A percentile compares a stretch with the other conserved stretches of the same genome.
These are phyloP conservation scores for Cebidichthys violaceus DNA, from an alignment of 2,113 vertebrate species.

Conservation along the genomic window DNA sequence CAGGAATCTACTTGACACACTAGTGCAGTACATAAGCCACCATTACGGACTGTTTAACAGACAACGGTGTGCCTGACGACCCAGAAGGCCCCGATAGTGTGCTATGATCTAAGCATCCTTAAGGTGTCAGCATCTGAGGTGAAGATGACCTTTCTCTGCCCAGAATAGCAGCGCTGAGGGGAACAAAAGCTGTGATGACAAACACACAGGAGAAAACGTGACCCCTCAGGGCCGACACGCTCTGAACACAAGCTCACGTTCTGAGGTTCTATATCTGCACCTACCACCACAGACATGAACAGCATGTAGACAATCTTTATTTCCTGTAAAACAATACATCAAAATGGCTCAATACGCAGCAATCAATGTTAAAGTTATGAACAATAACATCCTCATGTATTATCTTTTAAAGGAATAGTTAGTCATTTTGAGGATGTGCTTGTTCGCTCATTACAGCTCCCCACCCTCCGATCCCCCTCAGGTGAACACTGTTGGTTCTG, in stretches of 20 bases:
- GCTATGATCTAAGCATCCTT: slow-evolving; percentile 50
- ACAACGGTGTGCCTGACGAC: background rate
- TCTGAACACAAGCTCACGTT: slow-evolving; percentile 21
- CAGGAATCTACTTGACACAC: slow-evolving; percentile 4
- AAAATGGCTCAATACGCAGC: background rate
- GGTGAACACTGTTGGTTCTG: too few relatives aligned
- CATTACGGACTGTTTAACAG: background rate
- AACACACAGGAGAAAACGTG: slow-evolving; percentile 47
- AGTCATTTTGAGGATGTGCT: background rate
- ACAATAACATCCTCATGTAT: background rate
- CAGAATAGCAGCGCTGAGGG: slow-evolving; percentile 70
- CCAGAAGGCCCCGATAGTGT: slow-evolving; percentile 16
- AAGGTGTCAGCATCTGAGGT: slow-evolving; percentile 45
- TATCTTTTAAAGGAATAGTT: background rate
- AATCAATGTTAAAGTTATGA: background rate
- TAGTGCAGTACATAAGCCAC: background rate
- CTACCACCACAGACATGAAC: background rate
- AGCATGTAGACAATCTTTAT: too few relatives aligned
- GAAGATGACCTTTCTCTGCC: slow-evolving; percentile 62
- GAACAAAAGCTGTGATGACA: slow-evolving; percentile 63
- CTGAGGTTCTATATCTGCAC: background rate
- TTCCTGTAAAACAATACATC: background rate
- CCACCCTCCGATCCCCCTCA: too few relatives aligned
- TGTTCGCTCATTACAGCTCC: background rate
- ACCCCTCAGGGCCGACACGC: slow-evolving; percentile 45